phyloP scores from a whole-genome alignment of 35 echinoderm and acorn worm species.

The Acanthaster planci region DNA sequence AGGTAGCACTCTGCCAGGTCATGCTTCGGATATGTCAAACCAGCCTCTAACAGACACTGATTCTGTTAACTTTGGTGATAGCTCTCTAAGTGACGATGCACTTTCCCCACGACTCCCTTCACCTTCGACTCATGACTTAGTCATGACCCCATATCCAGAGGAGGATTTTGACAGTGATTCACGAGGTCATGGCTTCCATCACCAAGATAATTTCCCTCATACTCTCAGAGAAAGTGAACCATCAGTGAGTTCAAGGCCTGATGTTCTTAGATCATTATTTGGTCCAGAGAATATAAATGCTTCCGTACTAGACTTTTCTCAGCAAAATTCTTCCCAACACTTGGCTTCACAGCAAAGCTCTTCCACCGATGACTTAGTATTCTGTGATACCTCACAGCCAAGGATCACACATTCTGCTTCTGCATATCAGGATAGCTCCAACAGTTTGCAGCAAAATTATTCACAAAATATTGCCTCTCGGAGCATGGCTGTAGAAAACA shows the following conservation, averaged over 20 bases:
- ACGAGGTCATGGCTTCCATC: not conserved
- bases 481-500: no score
- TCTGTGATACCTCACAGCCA: not conserved
- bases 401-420: not conserved
- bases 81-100: not conserved
- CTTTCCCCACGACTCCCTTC: slow-evolving; percentile 33
- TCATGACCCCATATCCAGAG: slow-evolving; percentile 19
- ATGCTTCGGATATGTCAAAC: slow-evolving; percentile 7
- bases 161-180: not conserved
- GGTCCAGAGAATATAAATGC: not conserved
- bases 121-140: slow-evolving; percentile 44
- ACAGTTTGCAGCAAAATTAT: not conserved
- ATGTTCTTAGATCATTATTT: not conserved
- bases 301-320: not conserved
- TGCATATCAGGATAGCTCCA: not conserved
- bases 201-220: not conserved
- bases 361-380: not conserved
- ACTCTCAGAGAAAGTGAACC: not conserved
- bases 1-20: slow-evolving; percentile 52
- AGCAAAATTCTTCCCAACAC: not conserved
- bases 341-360: not conserved
- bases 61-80: slow-evolving; percentile 6
- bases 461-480: not conserved
- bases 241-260: not conserved
- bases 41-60: slow-evolving; percentile 31